phyloP scores from a whole-genome alignment of 2,797 vertebrate genomes.

The Sciaenops ocellatus region DNA sequence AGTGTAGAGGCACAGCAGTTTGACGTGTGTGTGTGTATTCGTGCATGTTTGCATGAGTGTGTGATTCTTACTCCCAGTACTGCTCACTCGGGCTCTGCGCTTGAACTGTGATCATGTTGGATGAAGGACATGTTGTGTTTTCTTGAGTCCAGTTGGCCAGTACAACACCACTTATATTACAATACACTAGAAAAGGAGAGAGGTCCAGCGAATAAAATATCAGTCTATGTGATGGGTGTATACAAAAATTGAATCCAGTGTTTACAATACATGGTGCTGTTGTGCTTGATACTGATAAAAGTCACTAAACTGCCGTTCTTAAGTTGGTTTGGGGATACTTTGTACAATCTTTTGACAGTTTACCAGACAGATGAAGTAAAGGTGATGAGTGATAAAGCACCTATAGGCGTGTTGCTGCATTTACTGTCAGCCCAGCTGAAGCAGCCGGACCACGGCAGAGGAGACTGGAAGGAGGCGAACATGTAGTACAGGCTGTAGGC shows the following conservation, averaged over 20 bases:
- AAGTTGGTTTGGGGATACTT: background rate
- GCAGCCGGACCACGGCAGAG: constrained; percentile 89
- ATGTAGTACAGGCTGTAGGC: constrained; percentile 92
- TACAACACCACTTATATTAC: constrained; percentile 77
- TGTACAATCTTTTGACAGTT: background rate
- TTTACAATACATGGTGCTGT: too few relatives aligned
- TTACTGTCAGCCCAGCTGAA: constrained; percentile 80
- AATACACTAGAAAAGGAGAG: constrained; percentile 68
- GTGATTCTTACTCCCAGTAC: constrained; percentile 94
- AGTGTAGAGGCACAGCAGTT: background rate
- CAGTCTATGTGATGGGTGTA: background rate
- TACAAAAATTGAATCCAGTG: too few relatives aligned
- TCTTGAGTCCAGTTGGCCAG: constrained; percentile 82
- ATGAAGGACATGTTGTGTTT: constrained; percentile 83
- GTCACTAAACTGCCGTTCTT: background rate
- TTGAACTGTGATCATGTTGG: constrained; percentile 57
- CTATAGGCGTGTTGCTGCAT: constrained; percentile 82
- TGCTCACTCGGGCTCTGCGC: constrained; percentile 91
- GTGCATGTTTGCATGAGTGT: background rate
- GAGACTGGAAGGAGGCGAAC: constrained; percentile 90
- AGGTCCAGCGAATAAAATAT: constrained; percentile 1
- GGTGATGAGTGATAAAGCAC: constrained; percentile 68
- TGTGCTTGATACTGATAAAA: background rate
- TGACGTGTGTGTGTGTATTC: background rate
- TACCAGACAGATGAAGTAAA: too few relatives aligned